Evolutionary conservation across 2,888 invertebrate genomes (phyloP).

Genomic region (Stratiomys singularior): DNA sequence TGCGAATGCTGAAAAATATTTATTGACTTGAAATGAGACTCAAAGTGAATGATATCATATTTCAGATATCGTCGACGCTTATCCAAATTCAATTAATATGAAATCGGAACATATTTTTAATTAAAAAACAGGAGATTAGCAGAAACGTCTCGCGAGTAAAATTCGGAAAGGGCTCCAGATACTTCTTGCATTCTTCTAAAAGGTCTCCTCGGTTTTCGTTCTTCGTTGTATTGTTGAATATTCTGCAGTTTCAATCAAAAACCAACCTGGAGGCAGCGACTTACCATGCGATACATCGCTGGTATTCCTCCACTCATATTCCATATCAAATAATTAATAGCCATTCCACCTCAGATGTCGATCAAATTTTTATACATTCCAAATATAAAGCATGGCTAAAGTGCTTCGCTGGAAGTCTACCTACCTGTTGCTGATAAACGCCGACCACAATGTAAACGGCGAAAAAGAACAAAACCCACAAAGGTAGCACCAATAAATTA

Average conservation of each 20-base stretch:
- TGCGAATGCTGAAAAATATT: conserved; percentile 24
- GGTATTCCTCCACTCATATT: no score
- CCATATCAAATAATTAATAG: conserved; percentile 5
- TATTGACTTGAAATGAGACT: conserved; percentile 10
- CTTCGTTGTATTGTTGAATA: no score
- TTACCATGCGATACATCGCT: no score
- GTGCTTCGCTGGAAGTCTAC: conserved; percentile 18
- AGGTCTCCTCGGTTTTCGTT: no score
- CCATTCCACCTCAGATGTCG: neutral
- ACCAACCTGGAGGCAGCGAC: no score
- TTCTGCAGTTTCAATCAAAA: no score
- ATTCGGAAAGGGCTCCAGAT: neutral
- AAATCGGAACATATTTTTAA: conserved; percentile 24
- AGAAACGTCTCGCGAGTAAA: neutral
- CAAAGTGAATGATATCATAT: conserved; percentile 16
- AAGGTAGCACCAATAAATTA: conserved; percentile 49
- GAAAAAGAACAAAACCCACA: conserved; percentile 19
- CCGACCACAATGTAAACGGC: neutral
- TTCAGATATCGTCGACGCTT: conserved; percentile 16
- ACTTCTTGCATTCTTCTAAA: no score
- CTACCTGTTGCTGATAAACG: conserved; percentile 41
- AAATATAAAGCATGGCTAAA: conserved; percentile 5
- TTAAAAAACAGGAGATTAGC: conserved; percentile 20
- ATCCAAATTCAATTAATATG: conserved; percentile 41
- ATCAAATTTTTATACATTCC: neutral